Evolutionary conservation across 2,113 vertebrate genomes (phyloP), one percentile per base, ranked within the genome.

Genomic region (Podocnemis expansa): DNA sequence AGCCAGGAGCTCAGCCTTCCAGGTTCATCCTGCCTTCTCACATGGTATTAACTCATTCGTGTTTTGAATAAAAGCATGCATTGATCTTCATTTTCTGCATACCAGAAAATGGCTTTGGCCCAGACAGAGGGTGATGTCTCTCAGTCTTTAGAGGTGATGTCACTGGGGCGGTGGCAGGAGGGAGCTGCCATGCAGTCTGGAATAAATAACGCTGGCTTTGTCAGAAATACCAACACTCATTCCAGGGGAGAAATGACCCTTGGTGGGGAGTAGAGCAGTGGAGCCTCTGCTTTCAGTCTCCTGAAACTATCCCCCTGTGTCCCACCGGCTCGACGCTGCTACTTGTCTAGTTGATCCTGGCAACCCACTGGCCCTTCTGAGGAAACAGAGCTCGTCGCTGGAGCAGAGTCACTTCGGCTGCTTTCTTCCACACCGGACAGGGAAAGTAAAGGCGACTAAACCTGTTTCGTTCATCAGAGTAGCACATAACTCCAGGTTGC

Each of bases 261-360:
- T 6, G 24, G 31, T 85, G 51, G n/a, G n/a, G n/a, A n/a, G n/a
- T n/a, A n/a, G n/a, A n/a, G n/a, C 5, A 13, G 7, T 41, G 0
- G 1, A 10, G 10, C 78, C 60, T 0, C 0, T 12, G 1, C 2
- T 4, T 2, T 3, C 76, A 1, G 5, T 55, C 8, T 14, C 0
- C 0, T 0, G 2, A 12, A 51, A 3, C 22, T 51, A 1, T 1
- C 31, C 29, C 11, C 85, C 0, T 0, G 60, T 76, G 88, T 34
- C 31, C n/a, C 1, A 0, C 6, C 2, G 75, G 80, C 58, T 88
- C 54, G 0, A 1, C 16, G 27, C 25, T 52, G 82, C 29, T 34
- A 25, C 84, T 93, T 82, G 49, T 87, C 79, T 89, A 9, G 1
- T 29, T 56, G 84, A 2, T 2, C 14, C 79, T 85, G 89, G 38